These are phyloP conservation scores for Achatina immaculata DNA, from an alignment of 1,140 invertebrate species.

Conservation along the genomic window DNA sequence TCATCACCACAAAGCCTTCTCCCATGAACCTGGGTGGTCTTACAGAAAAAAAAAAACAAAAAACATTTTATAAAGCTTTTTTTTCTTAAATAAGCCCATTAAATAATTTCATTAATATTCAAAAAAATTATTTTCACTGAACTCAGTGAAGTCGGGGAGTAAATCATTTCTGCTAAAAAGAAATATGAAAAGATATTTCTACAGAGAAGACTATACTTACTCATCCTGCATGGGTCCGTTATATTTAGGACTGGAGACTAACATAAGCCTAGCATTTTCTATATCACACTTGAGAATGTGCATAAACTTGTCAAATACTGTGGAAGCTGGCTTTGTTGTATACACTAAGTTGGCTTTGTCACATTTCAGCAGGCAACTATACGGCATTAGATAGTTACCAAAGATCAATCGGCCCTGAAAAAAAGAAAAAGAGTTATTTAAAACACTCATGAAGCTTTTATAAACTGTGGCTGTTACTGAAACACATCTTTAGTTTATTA, in stretches of 20 bases:
- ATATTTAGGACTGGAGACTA: slow-evolving; percentile 94
- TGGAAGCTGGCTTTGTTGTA: slow-evolving; percentile 94
- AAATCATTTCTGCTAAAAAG: too few species aligned
- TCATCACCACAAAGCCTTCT: slow-evolving; percentile 96
- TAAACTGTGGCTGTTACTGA: too few species aligned
- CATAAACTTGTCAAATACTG: slow-evolving; percentile 94
- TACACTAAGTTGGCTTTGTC: slow-evolving; percentile 96
- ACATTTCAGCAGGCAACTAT: slow-evolving; percentile 90
- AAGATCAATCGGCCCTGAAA: slow-evolving; percentile 90
- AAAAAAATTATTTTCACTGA: too few species aligned
- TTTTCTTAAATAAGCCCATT: background rate
- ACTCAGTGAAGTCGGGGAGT: too few species aligned
- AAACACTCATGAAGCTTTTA: too few species aligned
- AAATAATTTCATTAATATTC: background rate
- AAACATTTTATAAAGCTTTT: background rate
- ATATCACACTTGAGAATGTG: slow-evolving; percentile 94
- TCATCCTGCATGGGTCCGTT: slow-evolving; percentile 86
- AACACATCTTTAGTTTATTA: too few species aligned
- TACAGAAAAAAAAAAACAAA: slow-evolving; percentile 9
- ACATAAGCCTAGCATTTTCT: slow-evolving; percentile 91
- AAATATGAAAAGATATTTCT: too few species aligned
- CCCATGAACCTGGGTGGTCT: slow-evolving; percentile 95
- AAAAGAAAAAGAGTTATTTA: slow-evolving; percentile 2
- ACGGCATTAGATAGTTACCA: slow-evolving; percentile 95
- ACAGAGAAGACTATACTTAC: slow-evolving; percentile 53